Evolutionary conservation across 1,140 invertebrate genomes (phyloP).

Genomic region (Thaumatotibia leucotreta): DNA sequence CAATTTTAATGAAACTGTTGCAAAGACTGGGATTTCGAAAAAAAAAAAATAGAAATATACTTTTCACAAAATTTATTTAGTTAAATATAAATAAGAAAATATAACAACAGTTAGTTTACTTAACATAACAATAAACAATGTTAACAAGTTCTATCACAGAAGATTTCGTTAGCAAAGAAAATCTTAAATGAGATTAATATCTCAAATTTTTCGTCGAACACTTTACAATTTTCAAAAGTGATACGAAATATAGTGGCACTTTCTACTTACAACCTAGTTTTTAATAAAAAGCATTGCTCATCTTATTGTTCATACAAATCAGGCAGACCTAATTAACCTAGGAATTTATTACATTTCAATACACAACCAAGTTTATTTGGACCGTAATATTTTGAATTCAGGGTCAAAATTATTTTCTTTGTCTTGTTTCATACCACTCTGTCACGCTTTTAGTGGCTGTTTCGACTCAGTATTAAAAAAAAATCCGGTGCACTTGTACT

Average conservation of each 20-base stretch:
- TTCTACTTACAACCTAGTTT: constrained; percentile 32
- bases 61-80: not conserved
- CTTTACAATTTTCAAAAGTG: constrained; percentile 22
- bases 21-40: too few species aligned
- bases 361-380: too few species aligned
- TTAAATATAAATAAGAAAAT: not conserved
- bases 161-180: constrained; percentile 15
- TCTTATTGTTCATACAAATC: not conserved
- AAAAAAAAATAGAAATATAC: too few species aligned
- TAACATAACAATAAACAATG: not conserved
- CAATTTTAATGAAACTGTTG: too few species aligned
- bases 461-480: too few species aligned
- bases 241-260: constrained; percentile 46
- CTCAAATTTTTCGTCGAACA: constrained; percentile 18
- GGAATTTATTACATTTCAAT: too few species aligned
- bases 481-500: too few species aligned
- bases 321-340: not conserved
- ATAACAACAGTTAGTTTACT: not conserved
- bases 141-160: constrained; percentile 30
- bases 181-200: constrained; percentile 16
- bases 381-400: too few species aligned
- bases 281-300: not conserved
- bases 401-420: too few species aligned
- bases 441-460: too few species aligned
- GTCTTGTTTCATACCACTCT: too few species aligned